Evolutionary conservation across 2,113 vertebrate genomes (phyloP).

Genomic region (Xenopus laevis): DNA sequence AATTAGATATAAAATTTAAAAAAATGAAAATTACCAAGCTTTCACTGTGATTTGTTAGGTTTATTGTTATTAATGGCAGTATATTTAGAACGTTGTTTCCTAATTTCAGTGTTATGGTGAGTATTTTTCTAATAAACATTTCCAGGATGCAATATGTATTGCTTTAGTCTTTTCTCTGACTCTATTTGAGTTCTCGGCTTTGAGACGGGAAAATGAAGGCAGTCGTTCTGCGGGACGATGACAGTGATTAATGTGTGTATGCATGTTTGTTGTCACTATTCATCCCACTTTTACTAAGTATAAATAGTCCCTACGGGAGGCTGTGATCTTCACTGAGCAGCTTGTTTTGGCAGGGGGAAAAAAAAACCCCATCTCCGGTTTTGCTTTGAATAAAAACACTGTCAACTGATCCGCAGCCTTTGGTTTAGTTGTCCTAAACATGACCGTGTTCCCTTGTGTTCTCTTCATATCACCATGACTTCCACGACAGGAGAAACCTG

Average conservation of each 20-base stretch:
- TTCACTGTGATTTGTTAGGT: no score
- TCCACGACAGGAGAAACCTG: constrained; percentile 14
- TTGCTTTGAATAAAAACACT: constrained; percentile 3
- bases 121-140: no score
- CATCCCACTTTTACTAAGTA: neutral
- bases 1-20: no score
- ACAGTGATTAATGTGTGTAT: neutral
- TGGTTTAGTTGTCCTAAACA: constrained; percentile 1
- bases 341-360: neutral
- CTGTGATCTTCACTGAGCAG: neutral
- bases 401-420: constrained; percentile 21
- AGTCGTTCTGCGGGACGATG: neutral
- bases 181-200: no score
- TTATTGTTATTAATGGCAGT: no score
- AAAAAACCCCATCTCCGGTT: constrained; percentile 1
- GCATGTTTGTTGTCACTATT: neutral
- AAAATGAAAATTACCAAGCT: no score
- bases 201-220: neutral
- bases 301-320: neutral
- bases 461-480: constrained; percentile 17
- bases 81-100: no score
- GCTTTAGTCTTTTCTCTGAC: no score
- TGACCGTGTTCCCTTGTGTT: constrained; percentile 19
- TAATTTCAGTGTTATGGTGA: no score
- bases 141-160: no score